These are phyloP conservation scores for Plusia festucae DNA, from an alignment of 2,888 invertebrate species.

Conservation along the genomic window DNA sequence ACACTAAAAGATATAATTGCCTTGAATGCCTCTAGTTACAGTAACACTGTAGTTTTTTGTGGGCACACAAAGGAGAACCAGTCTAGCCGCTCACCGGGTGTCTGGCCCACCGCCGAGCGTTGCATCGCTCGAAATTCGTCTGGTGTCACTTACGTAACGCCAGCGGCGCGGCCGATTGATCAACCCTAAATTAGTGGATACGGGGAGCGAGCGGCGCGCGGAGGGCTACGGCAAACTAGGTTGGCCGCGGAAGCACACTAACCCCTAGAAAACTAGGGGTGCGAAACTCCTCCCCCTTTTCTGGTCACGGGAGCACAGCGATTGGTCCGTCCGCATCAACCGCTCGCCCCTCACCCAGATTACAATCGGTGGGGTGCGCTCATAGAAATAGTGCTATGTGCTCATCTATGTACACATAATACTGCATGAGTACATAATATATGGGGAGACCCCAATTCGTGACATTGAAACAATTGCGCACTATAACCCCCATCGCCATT, in stretches of 20 bases:
- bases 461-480: constrained; percentile 80
- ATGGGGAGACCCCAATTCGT: constrained; percentile 79
- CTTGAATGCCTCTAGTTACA: not conserved
- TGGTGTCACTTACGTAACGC: constrained; percentile 81
- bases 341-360: constrained; percentile 87
- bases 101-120: constrained; percentile 37
- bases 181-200: constrained; percentile 88
- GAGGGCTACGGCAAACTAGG: constrained; percentile 86
- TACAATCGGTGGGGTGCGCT: constrained; percentile 89
- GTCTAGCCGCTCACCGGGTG: constrained; percentile 23
- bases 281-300: constrained; percentile 89
- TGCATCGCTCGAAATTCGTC: constrained; percentile 67
- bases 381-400: constrained; percentile 88
- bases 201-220: constrained; percentile 78
- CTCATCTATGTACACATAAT: constrained; percentile 79
- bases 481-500: constrained; percentile 44
- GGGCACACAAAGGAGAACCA: not conserved
- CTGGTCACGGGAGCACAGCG: constrained; percentile 88
- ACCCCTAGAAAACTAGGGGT: constrained; percentile 90
- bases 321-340: constrained; percentile 86
- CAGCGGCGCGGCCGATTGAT: constrained; percentile 83
- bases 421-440: constrained; percentile 76
- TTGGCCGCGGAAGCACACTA: constrained; percentile 89
- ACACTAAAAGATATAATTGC: not conserved
- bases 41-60: constrained; percentile 11